Conservation (phyloP, 2,113 vertebrate species). For the Hippocampus barbouri region DNA sequence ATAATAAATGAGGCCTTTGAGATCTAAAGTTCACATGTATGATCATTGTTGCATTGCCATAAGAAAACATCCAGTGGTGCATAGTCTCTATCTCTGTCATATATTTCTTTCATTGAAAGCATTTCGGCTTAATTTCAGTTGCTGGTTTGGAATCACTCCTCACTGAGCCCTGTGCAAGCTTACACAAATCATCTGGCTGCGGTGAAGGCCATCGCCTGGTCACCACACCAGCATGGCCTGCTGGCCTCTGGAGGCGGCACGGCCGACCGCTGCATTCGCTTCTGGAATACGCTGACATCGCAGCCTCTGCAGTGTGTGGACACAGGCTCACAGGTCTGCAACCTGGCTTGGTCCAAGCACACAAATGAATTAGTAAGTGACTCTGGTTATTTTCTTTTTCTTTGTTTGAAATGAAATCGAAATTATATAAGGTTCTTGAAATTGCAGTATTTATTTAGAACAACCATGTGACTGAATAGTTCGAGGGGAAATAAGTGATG, state of each 20-base stretch:
- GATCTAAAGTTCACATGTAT: neutral
- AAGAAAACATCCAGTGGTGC: too few species aligned
- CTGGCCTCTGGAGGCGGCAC: conserved; percentile 92
- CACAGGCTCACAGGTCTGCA: conserved; percentile 96
- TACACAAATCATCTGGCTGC: conserved; percentile 97
- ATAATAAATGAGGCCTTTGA: neutral
- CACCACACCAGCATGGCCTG: conserved; percentile 93
- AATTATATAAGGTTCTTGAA: neutral
- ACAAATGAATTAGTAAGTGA: conserved; percentile 90
- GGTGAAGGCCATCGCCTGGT: conserved; percentile 98
- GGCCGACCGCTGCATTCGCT: conserved; percentile 95
- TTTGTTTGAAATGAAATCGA: neutral
- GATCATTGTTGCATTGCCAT: neutral
- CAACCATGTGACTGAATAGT: too few species aligned
- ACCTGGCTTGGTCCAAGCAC: conserved; percentile 98
- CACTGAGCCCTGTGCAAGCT: conserved; percentile 85
- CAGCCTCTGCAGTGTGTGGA: conserved; percentile 96
- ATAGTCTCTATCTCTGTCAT: neutral
- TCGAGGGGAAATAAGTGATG: too few species aligned
- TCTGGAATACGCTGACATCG: conserved; percentile 97
- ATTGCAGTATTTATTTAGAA: neutral
- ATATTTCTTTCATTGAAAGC: neutral
- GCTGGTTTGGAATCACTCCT: conserved; percentile 95
- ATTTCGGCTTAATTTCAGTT: conserved; percentile 66
- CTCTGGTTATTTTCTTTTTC: neutral